Base-by-base conservation (phyloP, 2,113 vertebrate species). In the Heterochromis multidens region DNA sequence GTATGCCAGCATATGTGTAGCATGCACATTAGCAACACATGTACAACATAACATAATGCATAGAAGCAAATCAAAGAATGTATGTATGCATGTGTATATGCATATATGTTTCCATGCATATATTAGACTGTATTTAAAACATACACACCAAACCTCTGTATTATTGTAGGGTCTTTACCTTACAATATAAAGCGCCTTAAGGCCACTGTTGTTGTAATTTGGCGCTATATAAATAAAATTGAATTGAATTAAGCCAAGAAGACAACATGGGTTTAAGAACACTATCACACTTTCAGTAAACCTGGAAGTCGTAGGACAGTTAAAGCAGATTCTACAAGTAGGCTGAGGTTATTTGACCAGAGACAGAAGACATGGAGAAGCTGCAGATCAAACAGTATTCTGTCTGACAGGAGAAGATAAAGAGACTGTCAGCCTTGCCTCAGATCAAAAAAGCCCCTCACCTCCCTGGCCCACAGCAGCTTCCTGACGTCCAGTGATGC, bases 331-430 rank as follows among this genome's bases (percentile, higher is more conserved):
- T 92, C 70, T 80, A 31, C 46, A 56, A 37, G 86, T 80, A 54
- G 43, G 88, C 77, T 85, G 87, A 92, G 94, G 94, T 96, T 93
- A 91, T 90, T 86, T 93, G 93, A 95, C 93, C 94, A 93, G 86
- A 81, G 88, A 83, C 88, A 67, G 87, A 88, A 90, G 91, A 88
- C 83, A 63, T 10, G 67, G 85, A 91, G 87, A 91, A 93, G 92
- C 85, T 89, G 63, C 86, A 94, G 93, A 95, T 96, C 94, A 95
- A 95, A 95, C 91, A 92, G 87, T 81, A 87, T 93, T 94, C 89
- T 94, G 90, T 92, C 93, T 92, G 94, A 96, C 94, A 94, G 92
- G 81, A 94, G 82, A 83, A 95, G 93, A 95, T 95, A 95, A 95
- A 95, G 92, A 92, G 92, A 89, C 91, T 90, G 94, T 91, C 90